Base-by-base conservation (phyloP, 2,113 vertebrate species). In the Gavialis gangeticus region DNA sequence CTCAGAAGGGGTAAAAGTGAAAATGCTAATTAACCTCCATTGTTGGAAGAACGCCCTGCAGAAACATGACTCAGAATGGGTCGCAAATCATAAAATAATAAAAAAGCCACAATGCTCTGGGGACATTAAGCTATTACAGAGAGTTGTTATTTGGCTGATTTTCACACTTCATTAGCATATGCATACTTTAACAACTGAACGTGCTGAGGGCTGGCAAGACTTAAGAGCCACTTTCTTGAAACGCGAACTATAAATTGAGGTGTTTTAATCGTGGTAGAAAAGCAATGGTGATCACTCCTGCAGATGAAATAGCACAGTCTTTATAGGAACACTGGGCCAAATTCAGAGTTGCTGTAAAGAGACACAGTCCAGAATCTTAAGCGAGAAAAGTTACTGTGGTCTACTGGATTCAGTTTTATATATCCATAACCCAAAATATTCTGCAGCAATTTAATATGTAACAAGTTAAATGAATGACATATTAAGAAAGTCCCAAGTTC, bases 21-120 rank as follows among this genome's bases (percentile, higher is more conserved):
- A 98, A 98, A 98, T 94, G 97, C 98, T 97, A 98, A 99, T 99
- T 99, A 99, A 98, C 98, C 98, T 98, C 98, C 95, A 98, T 98
- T 98, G 97, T 96, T 96, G 96, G 94, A 97, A 97, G 98, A 98
- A 97, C 9, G 93, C 96, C 98, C 97, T 96, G 97, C 97, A 98
- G 98, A 98, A 98, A 93, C 93, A 64, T 91, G 96, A 94, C 95
- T 98, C 91, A n/a, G 78, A 98, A 95, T 79, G 95, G 97, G 94
- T 98, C 96, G 95, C 94, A 97, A 97, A 98, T 98, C 97, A 96
- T 96, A 98, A 98, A 97, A 96, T 96, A 96, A 97, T 30, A 94
- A 95, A 93, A 97, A 96, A 92, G 79, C 86, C 94, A 93, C 96
- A 97, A 84, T 87, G 90, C 98, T 98, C 97, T 94, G 83, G 98